These are phyloP conservation scores for Opisthocomus hoazin DNA, from an alignment of 2,113 vertebrate genomes.

Conservation along the genomic window DNA sequence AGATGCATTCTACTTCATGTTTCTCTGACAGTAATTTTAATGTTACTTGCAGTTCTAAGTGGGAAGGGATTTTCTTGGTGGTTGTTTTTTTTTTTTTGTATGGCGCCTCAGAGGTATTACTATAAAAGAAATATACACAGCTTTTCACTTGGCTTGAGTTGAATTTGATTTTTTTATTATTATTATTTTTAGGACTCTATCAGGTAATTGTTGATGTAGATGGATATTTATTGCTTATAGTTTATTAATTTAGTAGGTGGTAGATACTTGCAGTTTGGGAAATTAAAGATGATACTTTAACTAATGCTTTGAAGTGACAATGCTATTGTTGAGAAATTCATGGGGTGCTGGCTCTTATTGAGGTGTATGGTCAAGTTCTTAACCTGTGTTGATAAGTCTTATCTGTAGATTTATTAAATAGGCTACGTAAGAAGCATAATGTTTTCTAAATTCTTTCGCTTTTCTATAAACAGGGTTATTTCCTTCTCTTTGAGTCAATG, in stretches of 20 bases:
- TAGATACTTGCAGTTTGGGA: background rate
- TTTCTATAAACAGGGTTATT: conserved; percentile 84
- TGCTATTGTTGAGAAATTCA: background rate
- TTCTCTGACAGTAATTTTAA: background rate
- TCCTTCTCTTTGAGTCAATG: conserved; percentile 97
- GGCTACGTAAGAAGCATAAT: background rate
- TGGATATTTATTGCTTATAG: background rate
- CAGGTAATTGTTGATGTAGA: background rate
- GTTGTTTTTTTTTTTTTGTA: background rate
- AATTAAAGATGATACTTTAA: background rate
- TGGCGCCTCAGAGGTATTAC: background rate
- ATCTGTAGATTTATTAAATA: background rate
- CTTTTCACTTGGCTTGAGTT: background rate
- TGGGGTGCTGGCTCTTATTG: background rate
- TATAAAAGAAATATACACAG: background rate
- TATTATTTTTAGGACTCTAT: background rate
- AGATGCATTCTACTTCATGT: background rate
- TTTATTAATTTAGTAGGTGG: background rate
- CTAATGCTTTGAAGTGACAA: background rate
- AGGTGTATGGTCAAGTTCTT: background rate
- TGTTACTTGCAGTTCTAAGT: background rate
- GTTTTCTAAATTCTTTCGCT: background rate
- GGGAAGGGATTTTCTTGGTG: background rate
- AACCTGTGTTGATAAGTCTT: background rate
- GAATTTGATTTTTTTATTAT: background rate